Percentiles rank a stretch among this genome's conserved stretches.
Conservation (phyloP, 2,888 invertebrate genomes). For the Frankliniella fusca region DNA sequence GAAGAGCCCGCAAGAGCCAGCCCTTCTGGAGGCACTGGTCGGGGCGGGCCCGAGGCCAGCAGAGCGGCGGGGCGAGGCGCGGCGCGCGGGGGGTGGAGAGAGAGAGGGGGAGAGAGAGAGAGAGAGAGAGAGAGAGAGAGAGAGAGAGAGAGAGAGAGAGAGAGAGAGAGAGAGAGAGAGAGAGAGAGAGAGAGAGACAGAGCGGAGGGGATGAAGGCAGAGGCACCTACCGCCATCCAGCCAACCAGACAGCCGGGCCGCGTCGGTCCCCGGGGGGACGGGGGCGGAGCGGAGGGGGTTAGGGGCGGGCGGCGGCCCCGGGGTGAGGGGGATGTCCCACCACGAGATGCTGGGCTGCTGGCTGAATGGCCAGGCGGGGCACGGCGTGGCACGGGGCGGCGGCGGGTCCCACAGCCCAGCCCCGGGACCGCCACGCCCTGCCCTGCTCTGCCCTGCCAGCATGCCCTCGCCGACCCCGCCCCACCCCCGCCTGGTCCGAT, state of each 20-base stretch:
- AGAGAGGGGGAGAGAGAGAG: too few relatives aligned
- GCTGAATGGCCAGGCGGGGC: not conserved
- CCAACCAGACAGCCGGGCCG: conserved; percentile 15
- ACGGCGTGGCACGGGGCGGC: not conserved
- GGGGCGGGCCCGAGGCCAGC: not conserved
- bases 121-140: too few relatives aligned
- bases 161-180: not conserved
- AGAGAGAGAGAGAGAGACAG: not conserved
- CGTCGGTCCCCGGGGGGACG: not conserved
- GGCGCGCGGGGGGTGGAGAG: not conserved
- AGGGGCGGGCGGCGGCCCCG: not conserved
- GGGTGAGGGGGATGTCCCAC: conserved; percentile 7
- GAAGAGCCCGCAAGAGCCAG: too few relatives aligned
- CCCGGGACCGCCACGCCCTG: not conserved
- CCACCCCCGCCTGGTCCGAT: not conserved
- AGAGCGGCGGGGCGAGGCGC: not conserved
- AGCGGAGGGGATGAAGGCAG: not conserved
- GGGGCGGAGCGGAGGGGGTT: not conserved
- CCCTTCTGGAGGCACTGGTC: too few relatives aligned
- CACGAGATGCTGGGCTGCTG: conserved; percentile 3
- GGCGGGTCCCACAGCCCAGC: not conserved
- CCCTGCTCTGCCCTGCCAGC: not conserved
- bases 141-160: not conserved
- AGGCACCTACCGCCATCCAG: not conserved
- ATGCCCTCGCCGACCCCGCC: not conserved